phyloP scores from a whole-genome alignment of 2,113 vertebrate species.

The Bathybates hornii region DNA sequence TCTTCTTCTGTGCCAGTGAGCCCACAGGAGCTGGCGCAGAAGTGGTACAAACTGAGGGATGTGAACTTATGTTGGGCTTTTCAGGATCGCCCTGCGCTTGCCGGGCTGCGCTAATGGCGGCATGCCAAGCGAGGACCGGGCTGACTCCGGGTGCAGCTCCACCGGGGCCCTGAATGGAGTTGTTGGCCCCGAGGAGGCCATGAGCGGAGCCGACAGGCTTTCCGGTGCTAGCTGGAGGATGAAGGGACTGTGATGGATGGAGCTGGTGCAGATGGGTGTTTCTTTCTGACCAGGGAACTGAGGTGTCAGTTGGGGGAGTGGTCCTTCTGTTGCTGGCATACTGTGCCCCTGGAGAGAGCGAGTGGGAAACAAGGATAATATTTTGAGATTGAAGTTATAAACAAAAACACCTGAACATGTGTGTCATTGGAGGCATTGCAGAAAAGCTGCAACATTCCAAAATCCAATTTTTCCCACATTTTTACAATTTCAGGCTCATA shows the following conservation, averaged over 20 bases:
- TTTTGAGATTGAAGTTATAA: neutral
- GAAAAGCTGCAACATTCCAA: neutral
- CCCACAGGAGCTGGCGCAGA: slow-evolving; percentile 74
- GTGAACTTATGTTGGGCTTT: slow-evolving; percentile 69
- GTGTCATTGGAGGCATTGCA: neutral
- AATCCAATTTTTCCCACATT: neutral
- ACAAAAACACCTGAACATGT: neutral
- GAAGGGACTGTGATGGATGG: slow-evolving; percentile 73
- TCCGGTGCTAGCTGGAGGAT: slow-evolving; percentile 55
- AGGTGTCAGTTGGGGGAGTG: slow-evolving; percentile 78
- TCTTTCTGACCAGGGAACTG: slow-evolving; percentile 80
- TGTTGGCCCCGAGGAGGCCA: slow-evolving; percentile 45
- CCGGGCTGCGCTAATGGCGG: slow-evolving; percentile 87
- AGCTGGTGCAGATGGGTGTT: slow-evolving; percentile 72
- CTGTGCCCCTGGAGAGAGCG: slow-evolving; percentile 79
- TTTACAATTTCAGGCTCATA: neutral
- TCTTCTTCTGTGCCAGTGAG: slow-evolving; percentile 94
- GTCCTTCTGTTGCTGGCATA: slow-evolving; percentile 90
- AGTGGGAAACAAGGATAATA: neutral
- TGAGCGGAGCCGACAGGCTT: slow-evolving; percentile 44
- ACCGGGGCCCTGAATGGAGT: neutral
- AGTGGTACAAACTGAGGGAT: slow-evolving; percentile 40
- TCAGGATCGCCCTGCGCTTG: slow-evolving; percentile 78
- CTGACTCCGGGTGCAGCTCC: slow-evolving; percentile 24
- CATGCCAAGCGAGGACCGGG: slow-evolving; percentile 86